Evolutionary conservation across 1,140 invertebrate genomes (phyloP).

Genomic region (Aricia agestis): DNA sequence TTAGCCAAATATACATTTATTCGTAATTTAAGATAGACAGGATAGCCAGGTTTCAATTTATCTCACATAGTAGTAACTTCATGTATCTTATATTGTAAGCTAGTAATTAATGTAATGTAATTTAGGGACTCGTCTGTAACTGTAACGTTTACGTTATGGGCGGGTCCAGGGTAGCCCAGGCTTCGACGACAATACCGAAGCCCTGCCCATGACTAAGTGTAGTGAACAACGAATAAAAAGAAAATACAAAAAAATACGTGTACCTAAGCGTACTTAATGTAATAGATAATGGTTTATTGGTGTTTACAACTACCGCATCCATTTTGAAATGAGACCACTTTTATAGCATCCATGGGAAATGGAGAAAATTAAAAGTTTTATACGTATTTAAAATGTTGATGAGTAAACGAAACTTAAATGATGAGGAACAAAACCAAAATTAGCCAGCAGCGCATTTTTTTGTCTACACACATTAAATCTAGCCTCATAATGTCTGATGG

Average conservation of each 20-base stretch:
- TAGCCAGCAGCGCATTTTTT: constrained; percentile 55
- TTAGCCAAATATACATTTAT: constrained; percentile 74
- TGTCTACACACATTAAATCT: constrained; percentile 48
- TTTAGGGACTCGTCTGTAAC: constrained; percentile 51
- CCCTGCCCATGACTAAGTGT: constrained; percentile 51
- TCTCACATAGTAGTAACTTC: constrained; percentile 60
- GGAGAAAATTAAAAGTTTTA: constrained; percentile 21
- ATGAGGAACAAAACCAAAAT: constrained; percentile 22
- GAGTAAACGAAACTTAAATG: not conserved
- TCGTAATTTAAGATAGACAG: constrained; percentile 68
- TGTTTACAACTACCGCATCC: constrained; percentile 60
- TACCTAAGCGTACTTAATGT: constrained; percentile 63
- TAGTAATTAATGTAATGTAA: constrained; percentile 74
- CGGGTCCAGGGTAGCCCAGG: constrained; percentile 44
- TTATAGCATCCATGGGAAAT: constrained; percentile 15
- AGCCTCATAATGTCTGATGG: constrained; percentile 60
- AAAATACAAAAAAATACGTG: constrained; percentile 67
- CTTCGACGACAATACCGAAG: constrained; percentile 25
- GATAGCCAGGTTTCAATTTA: constrained; percentile 74
- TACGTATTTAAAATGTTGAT: constrained; percentile 10
- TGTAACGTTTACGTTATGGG: constrained; percentile 40
- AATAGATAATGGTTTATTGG: constrained; percentile 64
- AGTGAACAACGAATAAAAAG: constrained; percentile 69
- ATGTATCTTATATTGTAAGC: constrained; percentile 65
- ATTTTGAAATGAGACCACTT: constrained; percentile 47